A percentile compares a stretch with the other conserved stretches of the same genome.
Evolutionary conservation across 2,113 vertebrate species (phyloP).

Genomic region (Perognathus longimembris): DNA sequence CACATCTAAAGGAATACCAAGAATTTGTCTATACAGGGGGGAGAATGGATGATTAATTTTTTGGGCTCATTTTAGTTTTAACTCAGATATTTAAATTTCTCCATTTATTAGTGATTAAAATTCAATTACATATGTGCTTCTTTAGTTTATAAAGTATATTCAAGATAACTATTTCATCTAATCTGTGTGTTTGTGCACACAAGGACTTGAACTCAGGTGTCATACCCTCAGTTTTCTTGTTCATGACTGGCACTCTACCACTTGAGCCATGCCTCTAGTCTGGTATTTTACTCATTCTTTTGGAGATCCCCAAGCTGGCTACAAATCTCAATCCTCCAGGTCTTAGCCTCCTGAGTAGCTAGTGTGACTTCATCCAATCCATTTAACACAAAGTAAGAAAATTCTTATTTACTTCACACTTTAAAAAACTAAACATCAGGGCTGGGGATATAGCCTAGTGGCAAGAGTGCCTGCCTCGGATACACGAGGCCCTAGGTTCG

Average conservation of each 20-base stretch:
- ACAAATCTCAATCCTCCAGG: too few relatives aligned
- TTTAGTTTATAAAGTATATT: conserved; percentile 30
- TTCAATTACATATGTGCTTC: neutral
- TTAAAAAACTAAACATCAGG: conserved; percentile 47
- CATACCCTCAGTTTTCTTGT: too few relatives aligned
- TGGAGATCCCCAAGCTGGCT: too few relatives aligned
- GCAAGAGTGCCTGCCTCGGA: too few relatives aligned
- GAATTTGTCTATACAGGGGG: neutral
- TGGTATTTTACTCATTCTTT: too few relatives aligned
- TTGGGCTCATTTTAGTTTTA: conserved; percentile 22
- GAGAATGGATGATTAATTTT: neutral
- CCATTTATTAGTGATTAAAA: neutral
- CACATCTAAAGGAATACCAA: neutral
- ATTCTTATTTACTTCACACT: neutral
- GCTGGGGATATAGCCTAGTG: too few relatives aligned
- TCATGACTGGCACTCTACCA: too few relatives aligned
- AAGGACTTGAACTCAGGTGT: too few relatives aligned
- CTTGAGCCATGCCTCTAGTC: too few relatives aligned
- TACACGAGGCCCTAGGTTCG: too few relatives aligned
- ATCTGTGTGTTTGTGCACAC: too few relatives aligned
- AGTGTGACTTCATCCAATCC: neutral
- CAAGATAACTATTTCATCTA: neutral
- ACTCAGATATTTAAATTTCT: conserved; percentile 2
- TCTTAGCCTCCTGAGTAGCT: too few relatives aligned
- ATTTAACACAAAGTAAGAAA: conserved; percentile 19